Evolutionary conservation across 2,888 invertebrate genomes (phyloP).

Genomic region (Nebria salina): DNA sequence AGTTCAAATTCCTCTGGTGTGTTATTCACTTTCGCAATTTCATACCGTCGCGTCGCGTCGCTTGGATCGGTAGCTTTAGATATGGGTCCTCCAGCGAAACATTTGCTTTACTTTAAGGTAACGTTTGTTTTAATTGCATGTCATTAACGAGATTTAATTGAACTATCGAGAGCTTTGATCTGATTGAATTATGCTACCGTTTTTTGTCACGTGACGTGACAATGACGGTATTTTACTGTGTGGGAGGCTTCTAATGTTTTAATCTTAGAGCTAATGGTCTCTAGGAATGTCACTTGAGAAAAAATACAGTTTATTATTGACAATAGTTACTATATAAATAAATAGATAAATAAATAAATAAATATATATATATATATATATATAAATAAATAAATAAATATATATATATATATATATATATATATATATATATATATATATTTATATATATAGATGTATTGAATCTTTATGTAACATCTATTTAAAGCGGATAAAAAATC

Average conservation of each 20-base stretch:
- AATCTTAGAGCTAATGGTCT: conserved; percentile 33
- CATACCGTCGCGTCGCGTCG: not conserved
- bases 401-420: too few species aligned
- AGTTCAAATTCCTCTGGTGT: conserved; percentile 9
- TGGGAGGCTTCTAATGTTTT: conserved; percentile 44
- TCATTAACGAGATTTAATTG: conserved; percentile 41
- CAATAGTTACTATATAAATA: conserved; percentile 3
- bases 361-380: too few species aligned
- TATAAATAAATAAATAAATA: too few species aligned
- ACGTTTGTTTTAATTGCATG: conserved; percentile 34
- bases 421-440: too few species aligned
- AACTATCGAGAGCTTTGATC: conserved; percentile 29
- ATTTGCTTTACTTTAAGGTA: not conserved
- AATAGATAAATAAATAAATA: too few species aligned
- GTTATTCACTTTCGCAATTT: not conserved
- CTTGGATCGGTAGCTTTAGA: conserved; percentile 4
- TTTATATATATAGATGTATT: too few species aligned
- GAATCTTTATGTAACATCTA: too few species aligned
- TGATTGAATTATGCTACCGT: conserved; percentile 17
- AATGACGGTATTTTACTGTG: conserved; percentile 16
- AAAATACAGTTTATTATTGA: conserved; percentile 30
- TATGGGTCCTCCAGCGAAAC: not conserved
- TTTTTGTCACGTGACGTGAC: conserved; percentile 14
- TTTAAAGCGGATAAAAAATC: too few species aligned
- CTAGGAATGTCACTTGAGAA: conserved; percentile 28